These are phyloP conservation scores for Anastatus disparis DNA, from an alignment of 1,140 invertebrate species.

Conservation along the genomic window DNA sequence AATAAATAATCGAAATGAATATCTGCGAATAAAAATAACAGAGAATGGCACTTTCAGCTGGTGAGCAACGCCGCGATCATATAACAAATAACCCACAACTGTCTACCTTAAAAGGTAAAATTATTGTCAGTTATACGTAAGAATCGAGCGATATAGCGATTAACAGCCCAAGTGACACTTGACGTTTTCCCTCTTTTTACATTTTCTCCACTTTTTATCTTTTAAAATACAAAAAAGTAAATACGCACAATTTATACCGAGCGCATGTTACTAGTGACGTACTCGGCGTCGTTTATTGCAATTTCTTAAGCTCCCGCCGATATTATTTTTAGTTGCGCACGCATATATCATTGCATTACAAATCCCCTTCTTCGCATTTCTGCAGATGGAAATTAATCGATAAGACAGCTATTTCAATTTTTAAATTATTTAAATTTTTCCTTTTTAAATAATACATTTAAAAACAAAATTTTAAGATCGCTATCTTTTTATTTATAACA, in stretches of 20 bases:
- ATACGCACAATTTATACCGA: no score
- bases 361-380: slow-evolving; percentile 7
- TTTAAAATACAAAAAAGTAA: background rate
- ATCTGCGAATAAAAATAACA: background rate
- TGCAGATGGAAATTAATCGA: no score
- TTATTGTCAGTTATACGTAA: background rate
- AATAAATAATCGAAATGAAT: slow-evolving; percentile 20
- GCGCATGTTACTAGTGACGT: no score
- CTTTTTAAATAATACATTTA: no score
- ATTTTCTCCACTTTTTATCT: background rate
- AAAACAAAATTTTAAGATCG: no score
- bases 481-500: no score
- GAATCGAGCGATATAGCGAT: slow-evolving; percentile 23
- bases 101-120: background rate
- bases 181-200: background rate
- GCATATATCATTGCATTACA: background rate
- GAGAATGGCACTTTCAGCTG: background rate
- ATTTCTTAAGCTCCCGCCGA: background rate
- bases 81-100: background rate
- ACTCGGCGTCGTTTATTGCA: slow-evolving; percentile 21
- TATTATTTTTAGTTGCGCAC: slow-evolving; percentile 4
- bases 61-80: slow-evolving; percentile 4
- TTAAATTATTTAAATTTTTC: no score
- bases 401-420: no score
- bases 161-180: slow-evolving; percentile 1